Evolutionary conservation across 1,140 invertebrate species (phyloP).

Genomic region (Colletes gigas): DNA sequence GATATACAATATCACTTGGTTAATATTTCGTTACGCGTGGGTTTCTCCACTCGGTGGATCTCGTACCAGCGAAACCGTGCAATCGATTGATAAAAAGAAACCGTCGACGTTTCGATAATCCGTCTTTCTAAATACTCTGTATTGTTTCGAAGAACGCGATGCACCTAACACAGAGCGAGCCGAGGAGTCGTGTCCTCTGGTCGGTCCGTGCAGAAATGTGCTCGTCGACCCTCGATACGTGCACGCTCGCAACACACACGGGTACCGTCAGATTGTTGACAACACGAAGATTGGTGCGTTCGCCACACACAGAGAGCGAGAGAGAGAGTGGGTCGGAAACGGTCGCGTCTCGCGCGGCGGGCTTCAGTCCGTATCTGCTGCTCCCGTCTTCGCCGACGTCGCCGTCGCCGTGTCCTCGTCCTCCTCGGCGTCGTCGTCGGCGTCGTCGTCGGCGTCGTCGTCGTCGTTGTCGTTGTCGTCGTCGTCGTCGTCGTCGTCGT

Average conservation of each 20-base stretch:
- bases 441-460: slow-evolving; percentile 29
- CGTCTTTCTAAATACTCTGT: not conserved
- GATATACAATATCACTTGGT: not conserved
- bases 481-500: slow-evolving; percentile 42
- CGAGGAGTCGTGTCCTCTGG: too few species aligned
- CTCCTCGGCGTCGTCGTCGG: slow-evolving; percentile 28
- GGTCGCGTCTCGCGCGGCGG: slow-evolving; percentile 40
- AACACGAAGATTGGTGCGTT: slow-evolving; percentile 10
- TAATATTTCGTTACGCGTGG: not conserved
- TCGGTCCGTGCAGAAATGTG: too few species aligned
- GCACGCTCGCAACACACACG: too few species aligned
- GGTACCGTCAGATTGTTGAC: slow-evolving; percentile 1
- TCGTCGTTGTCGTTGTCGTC: slow-evolving; percentile 56
- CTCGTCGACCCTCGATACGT: too few species aligned
- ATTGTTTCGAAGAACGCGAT: too few species aligned
- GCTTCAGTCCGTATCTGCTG: slow-evolving; percentile 49
- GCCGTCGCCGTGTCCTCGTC: slow-evolving; percentile 18
- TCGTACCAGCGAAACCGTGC: too few species aligned
- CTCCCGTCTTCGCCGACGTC: slow-evolving; percentile 50
- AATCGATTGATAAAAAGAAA: too few species aligned
- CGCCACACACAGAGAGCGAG: not conserved
- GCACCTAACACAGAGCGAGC: too few species aligned
- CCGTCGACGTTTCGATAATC: not conserved
- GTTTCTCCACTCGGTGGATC: not conserved
- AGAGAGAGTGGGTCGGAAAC: not conserved